Conservation (phyloP, 2,113 vertebrate species). For the Platysteira castanea region DNA sequence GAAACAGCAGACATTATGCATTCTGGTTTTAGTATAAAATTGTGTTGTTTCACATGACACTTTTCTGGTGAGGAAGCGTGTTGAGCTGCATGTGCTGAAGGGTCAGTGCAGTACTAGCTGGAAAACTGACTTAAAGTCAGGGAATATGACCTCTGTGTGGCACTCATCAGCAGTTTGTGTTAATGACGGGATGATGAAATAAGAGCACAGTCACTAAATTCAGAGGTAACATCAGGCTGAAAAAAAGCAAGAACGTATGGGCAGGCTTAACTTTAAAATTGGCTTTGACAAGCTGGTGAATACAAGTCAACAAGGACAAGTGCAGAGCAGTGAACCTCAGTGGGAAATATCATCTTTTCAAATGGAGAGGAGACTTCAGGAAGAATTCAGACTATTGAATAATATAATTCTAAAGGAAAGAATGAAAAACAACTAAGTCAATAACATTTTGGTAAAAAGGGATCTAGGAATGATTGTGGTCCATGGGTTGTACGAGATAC, state of each 20-base stretch:
- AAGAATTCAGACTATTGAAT: neutral
- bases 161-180: neutral
- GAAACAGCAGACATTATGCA: neutral
- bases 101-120: neutral
- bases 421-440: neutral
- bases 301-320: neutral
- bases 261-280: neutral
- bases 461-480: neutral
- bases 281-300: neutral
- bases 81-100: neutral
- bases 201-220: neutral
- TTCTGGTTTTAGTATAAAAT: neutral
- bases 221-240: neutral
- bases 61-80: neutral
- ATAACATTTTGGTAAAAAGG: neutral
- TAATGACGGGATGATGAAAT: neutral
- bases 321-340: neutral
- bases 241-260: neutral
- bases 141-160: neutral
- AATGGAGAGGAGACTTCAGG: neutral
- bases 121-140: neutral
- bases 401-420: neutral
- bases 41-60: neutral
- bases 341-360: neutral
- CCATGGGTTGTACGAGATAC: neutral